These are phyloP conservation scores for Micromesistius poutassou DNA, from an alignment of 2,797 vertebrate species.

Conservation along the genomic window DNA sequence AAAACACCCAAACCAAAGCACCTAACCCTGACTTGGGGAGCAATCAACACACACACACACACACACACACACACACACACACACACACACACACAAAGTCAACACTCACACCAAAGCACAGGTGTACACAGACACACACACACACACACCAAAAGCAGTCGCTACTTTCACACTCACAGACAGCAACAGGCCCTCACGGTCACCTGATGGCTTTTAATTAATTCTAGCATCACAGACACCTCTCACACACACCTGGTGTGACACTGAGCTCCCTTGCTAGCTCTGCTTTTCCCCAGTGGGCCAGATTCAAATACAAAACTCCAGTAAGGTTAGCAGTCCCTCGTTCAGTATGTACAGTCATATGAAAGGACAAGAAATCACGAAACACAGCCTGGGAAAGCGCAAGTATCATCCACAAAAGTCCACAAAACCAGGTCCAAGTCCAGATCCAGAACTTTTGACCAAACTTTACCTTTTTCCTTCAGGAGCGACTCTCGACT, in stretches of 20 bases:
- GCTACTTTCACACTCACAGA: constrained; percentile 26
- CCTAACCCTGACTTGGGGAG: neutral
- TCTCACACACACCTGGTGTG: constrained; percentile 58
- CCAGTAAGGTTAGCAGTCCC: neutral
- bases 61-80: constrained; percentile 35
- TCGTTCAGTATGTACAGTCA: neutral
- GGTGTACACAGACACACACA: constrained; percentile 30
- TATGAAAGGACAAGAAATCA: neutral
- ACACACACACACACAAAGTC: constrained; percentile 24
- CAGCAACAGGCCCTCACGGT: constrained; percentile 32
- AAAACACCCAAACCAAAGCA: neutral
- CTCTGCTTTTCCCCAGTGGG: neutral
- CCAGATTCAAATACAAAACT: neutral
- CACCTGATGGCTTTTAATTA: constrained; percentile 36
- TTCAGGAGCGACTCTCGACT: neutral
- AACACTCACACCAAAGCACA: constrained; percentile 33
- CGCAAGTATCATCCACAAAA: neutral
- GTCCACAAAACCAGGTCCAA: neutral
- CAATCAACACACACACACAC: constrained; percentile 12
- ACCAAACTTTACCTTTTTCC: neutral
- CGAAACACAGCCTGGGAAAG: neutral
- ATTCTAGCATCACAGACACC: constrained; percentile 42
- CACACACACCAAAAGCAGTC: constrained; percentile 9
- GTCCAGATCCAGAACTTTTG: neutral
- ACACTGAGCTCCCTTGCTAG: constrained; percentile 21